Base-by-base conservation (phyloP, 2,888 invertebrate genomes). In the Bombylius discolor region DNA sequence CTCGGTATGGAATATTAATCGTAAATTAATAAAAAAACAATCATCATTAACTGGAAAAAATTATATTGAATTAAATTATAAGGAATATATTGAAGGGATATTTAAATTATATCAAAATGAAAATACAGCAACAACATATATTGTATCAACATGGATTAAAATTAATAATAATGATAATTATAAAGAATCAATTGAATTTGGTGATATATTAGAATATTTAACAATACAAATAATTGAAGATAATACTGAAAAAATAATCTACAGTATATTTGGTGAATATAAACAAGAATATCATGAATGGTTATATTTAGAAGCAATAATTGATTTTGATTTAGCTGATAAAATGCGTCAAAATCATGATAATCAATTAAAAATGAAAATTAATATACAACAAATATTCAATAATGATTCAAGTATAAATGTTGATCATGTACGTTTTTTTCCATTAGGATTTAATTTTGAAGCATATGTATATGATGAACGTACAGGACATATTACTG, bases 121-220 rank as follows among this genome's bases (percentile, higher is more conserved):
- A 1, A 5, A 55, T 32, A 55, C 55, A 36, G 13, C 52, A n/a
- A 23, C 12, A 7, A 52, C 55, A 31, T 57, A 49, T 9, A 49
- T 57, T 9, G 57, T 52, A 39, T 57, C 57, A 11, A 46, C 51
- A 0, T 57, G 57, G 57, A 23, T 57, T n/a, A 48, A 54, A 12
- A 5, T 55, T 32, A 44, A n/a, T n/a, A n/a, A n/a, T n/a, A n/a
- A n/a, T n/a, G n/a, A n/a, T n/a, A n/a, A n/a, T n/a, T n/a, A n/a
- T n/a, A n/a, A n/a, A n/a, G n/a, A n/a, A n/a, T n/a, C n/a, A n/a
- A 51, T 36, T 4, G 33, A 23, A 13, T 12, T 57, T 11, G 54
- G 57, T 12, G 42, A 51, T 31, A 46, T 55, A 23, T 34, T 49
- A 3, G 54, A 54, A 3, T 52, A 52, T 33, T 32, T 57, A 13